phyloP scores from a whole-genome alignment of 2,888 invertebrate species.

The Hirtodrosophila histrioides region DNA sequence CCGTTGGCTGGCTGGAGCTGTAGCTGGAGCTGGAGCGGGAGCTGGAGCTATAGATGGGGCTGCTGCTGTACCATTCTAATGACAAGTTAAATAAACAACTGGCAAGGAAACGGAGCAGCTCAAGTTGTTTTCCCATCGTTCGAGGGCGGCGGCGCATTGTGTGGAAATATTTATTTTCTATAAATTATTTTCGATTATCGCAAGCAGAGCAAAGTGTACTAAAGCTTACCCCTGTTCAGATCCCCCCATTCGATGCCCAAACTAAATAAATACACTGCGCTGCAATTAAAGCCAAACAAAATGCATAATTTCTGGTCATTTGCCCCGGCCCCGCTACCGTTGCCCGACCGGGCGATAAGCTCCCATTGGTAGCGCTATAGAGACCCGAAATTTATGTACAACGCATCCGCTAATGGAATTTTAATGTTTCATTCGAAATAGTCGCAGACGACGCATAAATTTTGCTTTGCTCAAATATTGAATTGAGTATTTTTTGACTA shows the following conservation, averaged over 20 bases:
- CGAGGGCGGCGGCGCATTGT: constrained; percentile 60
- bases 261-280: constrained; percentile 56
- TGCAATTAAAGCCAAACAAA: constrained; percentile 75
- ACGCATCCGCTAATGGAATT: constrained; percentile 76
- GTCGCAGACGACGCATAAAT: constrained; percentile 58
- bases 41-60: constrained; percentile 40
- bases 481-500: constrained; percentile 17
- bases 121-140: constrained; percentile 61
- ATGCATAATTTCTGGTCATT: constrained; percentile 74
- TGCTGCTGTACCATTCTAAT: constrained; percentile 68
- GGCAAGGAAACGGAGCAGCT: constrained; percentile 24
- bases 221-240: background rate
- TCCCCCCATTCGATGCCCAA: background rate
- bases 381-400: constrained; percentile 58
- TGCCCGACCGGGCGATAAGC: constrained; percentile 42
- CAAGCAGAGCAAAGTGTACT: constrained; percentile 22
- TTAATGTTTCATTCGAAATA: constrained; percentile 76
- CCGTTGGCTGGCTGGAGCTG: constrained; percentile 30
- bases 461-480: constrained; percentile 58
- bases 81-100: constrained; percentile 78
- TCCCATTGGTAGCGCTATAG: background rate
- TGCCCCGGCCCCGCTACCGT: constrained; percentile 10
- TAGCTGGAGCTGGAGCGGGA: constrained; percentile 31
- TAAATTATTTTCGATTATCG: constrained; percentile 79
- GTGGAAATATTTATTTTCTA: constrained; percentile 78